Percentiles rank a stretch among this genome's conserved stretches.
phyloP scores from a whole-genome alignment of 1,140 invertebrate species.

The Eueides isabella region DNA sequence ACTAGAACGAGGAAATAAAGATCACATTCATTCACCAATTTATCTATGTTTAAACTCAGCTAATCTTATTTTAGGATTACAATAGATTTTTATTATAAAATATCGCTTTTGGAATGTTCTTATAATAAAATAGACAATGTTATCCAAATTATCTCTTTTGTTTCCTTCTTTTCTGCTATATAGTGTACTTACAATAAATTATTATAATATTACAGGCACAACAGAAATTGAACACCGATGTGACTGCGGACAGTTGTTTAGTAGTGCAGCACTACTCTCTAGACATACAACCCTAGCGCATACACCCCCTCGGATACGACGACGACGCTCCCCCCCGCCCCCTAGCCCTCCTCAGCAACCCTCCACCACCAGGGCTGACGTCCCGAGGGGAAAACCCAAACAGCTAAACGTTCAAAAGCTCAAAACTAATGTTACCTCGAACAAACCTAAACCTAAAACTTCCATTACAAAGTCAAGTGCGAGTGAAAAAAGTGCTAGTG shows the following conservation, averaged over 20 bases:
- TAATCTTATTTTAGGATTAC: no score
- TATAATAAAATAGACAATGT: no score
- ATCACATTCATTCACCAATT: no score
- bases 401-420: constrained; percentile 34
- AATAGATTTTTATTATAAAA: no score
- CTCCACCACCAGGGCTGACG: constrained; percentile 37
- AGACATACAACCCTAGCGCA: constrained; percentile 72
- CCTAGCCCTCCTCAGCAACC: constrained; percentile 46
- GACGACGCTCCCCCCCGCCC: constrained; percentile 53
- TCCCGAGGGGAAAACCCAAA: constrained; percentile 56
- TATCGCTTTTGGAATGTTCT: no score
- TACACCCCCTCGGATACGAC: constrained; percentile 72
- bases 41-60: no score
- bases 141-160: no score
- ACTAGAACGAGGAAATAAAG: no score
- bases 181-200: no score
- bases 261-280: constrained; percentile 68
- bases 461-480: constrained; percentile 47
- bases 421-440: constrained; percentile 34
- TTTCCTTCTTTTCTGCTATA: no score
- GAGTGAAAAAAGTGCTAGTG: constrained; percentile 40
- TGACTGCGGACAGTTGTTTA: constrained; percentile 77
- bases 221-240: constrained; percentile 65
- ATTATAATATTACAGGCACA: constrained; percentile 50
- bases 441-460: constrained; percentile 33